Evolutionary conservation across 2,888 invertebrate species (phyloP).

Genomic region (Troglohyphantes excavatus): DNA sequence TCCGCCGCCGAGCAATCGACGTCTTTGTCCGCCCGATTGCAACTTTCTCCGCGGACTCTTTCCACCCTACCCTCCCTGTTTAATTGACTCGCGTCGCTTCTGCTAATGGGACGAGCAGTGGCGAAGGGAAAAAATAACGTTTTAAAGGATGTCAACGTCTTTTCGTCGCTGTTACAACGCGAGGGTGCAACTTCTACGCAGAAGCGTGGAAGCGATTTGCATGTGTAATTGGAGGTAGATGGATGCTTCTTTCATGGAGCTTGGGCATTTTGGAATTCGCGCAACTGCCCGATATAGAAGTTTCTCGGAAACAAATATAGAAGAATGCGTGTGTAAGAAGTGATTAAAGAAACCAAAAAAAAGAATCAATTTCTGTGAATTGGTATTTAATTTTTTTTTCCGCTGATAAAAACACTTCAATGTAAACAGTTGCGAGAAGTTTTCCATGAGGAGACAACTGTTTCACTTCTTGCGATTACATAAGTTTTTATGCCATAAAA

Average conservation of each 20-base stretch:
- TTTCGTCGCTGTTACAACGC: not conserved
- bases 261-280: no score
- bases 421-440: no score
- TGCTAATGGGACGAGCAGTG: slow-evolving; percentile 20
- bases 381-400: no score
- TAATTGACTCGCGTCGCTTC: slow-evolving; percentile 6
- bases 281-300: no score
- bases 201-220: not conserved
- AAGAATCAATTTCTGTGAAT: no score
- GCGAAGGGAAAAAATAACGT: not conserved
- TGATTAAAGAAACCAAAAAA: no score
- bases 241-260: not conserved
- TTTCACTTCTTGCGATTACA: no score
- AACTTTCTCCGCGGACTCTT: not conserved
- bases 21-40: slow-evolving; percentile 5
- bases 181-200: not conserved
- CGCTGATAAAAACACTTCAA: no score
- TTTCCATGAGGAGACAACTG: no score
- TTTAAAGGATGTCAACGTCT: slow-evolving; percentile 12
- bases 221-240: not conserved
- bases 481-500: no score
- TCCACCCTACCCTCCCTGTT: slow-evolving; percentile 17
- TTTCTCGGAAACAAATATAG: no score
- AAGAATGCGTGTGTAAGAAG: no score
- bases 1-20: slow-evolving; percentile 13